These are phyloP conservation scores for Zeugodacus cucurbitae DNA, from an alignment of 1,140 invertebrate genomes.

Conservation along the genomic window DNA sequence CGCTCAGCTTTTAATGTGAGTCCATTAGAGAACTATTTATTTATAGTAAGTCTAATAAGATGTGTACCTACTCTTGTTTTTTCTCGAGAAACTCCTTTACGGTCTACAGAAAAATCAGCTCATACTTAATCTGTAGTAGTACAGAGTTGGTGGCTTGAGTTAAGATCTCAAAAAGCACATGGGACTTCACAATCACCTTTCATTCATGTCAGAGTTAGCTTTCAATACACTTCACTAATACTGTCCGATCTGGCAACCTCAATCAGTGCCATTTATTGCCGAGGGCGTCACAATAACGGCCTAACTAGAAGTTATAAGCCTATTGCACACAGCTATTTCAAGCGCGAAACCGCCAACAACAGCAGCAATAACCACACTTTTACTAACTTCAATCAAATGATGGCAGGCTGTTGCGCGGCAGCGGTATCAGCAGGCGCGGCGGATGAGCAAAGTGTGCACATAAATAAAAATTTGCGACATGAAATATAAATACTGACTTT, in stretches of 20 bases:
- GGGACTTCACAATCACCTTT: no score
- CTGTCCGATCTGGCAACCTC: neutral
- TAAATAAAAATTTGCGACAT: conserved; percentile 14
- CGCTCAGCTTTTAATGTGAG: no score
- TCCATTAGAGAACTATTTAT: no score
- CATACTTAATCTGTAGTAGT: no score
- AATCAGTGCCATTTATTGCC: neutral
- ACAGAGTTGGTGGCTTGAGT: no score
- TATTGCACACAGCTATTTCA: neutral
- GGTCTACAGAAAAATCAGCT: no score
- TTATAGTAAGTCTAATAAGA: no score
- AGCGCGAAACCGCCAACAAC: neutral
- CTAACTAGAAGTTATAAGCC: neutral
- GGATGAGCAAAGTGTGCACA: neutral
- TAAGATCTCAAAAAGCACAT: no score
- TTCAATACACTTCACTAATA: no score
- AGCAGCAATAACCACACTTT: neutral
- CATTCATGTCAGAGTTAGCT: no score
- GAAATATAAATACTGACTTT: neutral
- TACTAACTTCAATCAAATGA: neutral
- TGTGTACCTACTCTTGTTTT: no score
- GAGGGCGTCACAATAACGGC: neutral
- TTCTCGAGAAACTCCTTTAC: no score
- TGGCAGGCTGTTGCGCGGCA: neutral
- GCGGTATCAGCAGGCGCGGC: neutral